These are phyloP conservation scores for Styela clava DNA, from an alignment of 23 tunicate genomes.

Conservation along the genomic window DNA sequence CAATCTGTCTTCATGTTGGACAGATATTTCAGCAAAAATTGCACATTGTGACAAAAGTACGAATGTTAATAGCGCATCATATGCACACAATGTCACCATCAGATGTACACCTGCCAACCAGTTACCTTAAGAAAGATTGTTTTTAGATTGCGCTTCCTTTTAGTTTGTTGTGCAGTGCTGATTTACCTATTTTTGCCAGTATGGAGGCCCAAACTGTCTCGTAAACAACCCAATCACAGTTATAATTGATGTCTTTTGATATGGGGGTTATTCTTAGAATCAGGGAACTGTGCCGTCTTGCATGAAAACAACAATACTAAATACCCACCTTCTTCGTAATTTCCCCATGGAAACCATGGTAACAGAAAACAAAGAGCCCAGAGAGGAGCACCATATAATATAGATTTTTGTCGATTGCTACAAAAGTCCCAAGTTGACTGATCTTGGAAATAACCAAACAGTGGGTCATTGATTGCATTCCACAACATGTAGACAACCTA, in stretches of 20 bases:
- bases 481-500: slow-evolving; percentile 89
- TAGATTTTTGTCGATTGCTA: slow-evolving; percentile 70
- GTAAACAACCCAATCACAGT: too few relatives aligned
- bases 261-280: too few relatives aligned
- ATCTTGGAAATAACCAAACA: slow-evolving; percentile 91
- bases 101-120: slow-evolving; percentile 78
- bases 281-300: too few relatives aligned
- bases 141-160: too few relatives aligned
- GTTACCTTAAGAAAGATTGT: slow-evolving; percentile 4
- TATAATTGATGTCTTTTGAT: too few relatives aligned
- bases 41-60: slow-evolving; percentile 90
- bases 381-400: slow-evolving; percentile 84
- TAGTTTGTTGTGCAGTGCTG: too few relatives aligned
- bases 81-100: slow-evolving; percentile 66
- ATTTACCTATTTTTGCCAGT: too few relatives aligned
- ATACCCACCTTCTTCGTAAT: slow-evolving; percentile 49
- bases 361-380: slow-evolving; percentile 79
- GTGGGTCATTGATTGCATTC: slow-evolving; percentile 92
- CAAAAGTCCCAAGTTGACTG: slow-evolving; percentile 73
- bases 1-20: slow-evolving; percentile 56
- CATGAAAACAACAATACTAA: too few relatives aligned
- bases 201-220: too few relatives aligned
- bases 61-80: slow-evolving; percentile 76
- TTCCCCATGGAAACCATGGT: slow-evolving; percentile 90
- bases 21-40: slow-evolving; percentile 81